A percentile compares a stretch with the other conserved stretches of the same genome.
Evolutionary conservation across 37 sponge, comb jelly and placozoan species (phyloP).

Genomic region (Halichondria panicea): DNA sequence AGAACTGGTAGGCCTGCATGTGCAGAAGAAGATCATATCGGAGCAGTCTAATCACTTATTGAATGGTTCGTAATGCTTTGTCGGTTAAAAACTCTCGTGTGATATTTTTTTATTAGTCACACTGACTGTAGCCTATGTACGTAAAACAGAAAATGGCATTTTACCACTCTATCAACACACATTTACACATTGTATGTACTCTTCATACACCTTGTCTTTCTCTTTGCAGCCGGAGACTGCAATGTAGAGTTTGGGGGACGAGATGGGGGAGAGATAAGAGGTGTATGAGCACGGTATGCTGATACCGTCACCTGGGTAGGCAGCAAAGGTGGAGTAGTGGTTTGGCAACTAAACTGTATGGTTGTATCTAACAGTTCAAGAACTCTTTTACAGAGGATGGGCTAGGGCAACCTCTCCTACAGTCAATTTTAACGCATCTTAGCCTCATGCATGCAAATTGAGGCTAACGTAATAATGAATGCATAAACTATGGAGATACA

Average conservation of each 20-base stretch:
- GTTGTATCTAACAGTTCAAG: not conserved
- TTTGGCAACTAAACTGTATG: not conserved
- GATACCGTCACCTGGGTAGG: slow-evolving; percentile 74
- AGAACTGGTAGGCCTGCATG: slow-evolving; percentile 25
- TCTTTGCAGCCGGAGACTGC: slow-evolving; percentile 51
- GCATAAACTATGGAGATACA: not conserved
- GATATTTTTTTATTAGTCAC: too few species aligned
- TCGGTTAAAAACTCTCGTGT: too few species aligned
- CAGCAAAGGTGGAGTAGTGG: not conserved
- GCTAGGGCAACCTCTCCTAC: not conserved
- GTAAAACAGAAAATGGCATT: not conserved
- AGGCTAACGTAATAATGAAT: not conserved
- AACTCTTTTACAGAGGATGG: not conserved
- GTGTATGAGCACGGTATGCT: slow-evolving; percentile 93
- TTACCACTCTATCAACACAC: not conserved
- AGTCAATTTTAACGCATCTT: not conserved
- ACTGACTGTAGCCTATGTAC: too few species aligned
- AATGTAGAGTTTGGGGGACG: slow-evolving; percentile 79
- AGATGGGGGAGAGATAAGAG: slow-evolving; percentile 89
- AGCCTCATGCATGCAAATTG: not conserved
- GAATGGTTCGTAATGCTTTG: too few species aligned
- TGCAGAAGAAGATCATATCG: not conserved
- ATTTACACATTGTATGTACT: not conserved
- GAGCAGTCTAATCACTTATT: not conserved
- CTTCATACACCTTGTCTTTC: slow-evolving; percentile 51